Evolutionary conservation across 1,140 invertebrate genomes (phyloP).

Genomic region (Mercenaria mercenaria): DNA sequence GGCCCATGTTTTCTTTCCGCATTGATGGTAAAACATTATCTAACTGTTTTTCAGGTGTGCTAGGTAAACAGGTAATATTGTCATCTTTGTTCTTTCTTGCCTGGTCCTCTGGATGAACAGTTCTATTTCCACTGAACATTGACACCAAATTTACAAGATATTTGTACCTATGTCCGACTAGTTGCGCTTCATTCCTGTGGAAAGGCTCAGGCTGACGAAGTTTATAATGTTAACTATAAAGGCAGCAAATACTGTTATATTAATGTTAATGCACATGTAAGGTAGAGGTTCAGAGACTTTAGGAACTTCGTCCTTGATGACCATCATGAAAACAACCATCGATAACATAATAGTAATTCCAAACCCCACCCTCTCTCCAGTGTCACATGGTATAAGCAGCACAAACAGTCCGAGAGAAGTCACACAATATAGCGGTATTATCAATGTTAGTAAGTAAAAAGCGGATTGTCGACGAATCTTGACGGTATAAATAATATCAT

Average conservation of each 20-base stretch:
- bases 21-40: neutral
- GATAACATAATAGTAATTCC: conserved; percentile 79
- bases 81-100: neutral
- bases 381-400: conserved; percentile 78
- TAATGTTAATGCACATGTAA: conserved; percentile 43
- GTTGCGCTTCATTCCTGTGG: too few species aligned
- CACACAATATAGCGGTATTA: conserved; percentile 77
- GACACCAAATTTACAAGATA: neutral
- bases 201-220: neutral
- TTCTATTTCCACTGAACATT: neutral
- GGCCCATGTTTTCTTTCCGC: neutral
- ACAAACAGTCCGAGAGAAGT: conserved; percentile 75
- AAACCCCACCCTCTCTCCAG: conserved; percentile 79
- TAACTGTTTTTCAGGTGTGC: neutral
- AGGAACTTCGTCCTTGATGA: conserved; percentile 77
- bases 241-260: neutral
- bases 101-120: neutral
- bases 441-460: conserved; percentile 67
- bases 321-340: conserved; percentile 76
- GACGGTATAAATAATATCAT: conserved; percentile 36
- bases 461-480: conserved; percentile 43
- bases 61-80: neutral
- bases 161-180: neutral
- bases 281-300: conserved; percentile 69
- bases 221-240: neutral